Evolutionary conservation across 2,113 vertebrate genomes (phyloP), one percentile per base, ranked within the genome.

Genomic region (Orycteropus afer): DNA sequence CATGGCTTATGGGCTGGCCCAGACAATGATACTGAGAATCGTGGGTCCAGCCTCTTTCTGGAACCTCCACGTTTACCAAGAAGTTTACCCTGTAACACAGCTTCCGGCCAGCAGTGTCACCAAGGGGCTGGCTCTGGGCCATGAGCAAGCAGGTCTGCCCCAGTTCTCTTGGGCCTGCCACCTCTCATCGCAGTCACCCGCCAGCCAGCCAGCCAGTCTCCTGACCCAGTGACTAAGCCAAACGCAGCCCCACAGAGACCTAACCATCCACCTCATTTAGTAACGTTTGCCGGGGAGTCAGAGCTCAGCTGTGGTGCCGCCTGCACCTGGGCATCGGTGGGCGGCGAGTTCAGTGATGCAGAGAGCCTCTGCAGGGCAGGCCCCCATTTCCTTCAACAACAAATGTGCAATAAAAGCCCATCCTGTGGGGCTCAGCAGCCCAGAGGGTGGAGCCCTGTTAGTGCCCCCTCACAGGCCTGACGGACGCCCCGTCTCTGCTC

Each of bases 321-420:
- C 84, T 79, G 86, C 34, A 57, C 77, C 29, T 63, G 63, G 29
- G 15, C n/a, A 5, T 49, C 15, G 53, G 45, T 65, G 45, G n/a
- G 81, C 63, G 20, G 81, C 90, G 45, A 27, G 53, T 51, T 86
- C 92, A 94, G 79, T 93, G 55, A 73, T 23, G 61, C 83, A 6
- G 80, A 67, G 77, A n/a, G 27, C 69, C 82, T 95, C 84, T 90
- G 76, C 94, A 86, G 96, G 97, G 96, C 89, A 76, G 2, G 73
- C 57, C 40, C 84, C 40, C 8, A 45, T 77, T 87, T 76, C 29
- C 63, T 84, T 23, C 67, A 86, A 63, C 51, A n/a, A 92, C 73
- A 81, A 93, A 92, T 49, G 93, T 95, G 93, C 47, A 87, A 96
- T 97, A 95, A 95, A n/a, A 78, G 82, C 81, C 92, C 34, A 3